These are phyloP conservation scores for Polyploca ridens DNA, from an alignment of 2,888 invertebrate species.

Conservation along the genomic window DNA sequence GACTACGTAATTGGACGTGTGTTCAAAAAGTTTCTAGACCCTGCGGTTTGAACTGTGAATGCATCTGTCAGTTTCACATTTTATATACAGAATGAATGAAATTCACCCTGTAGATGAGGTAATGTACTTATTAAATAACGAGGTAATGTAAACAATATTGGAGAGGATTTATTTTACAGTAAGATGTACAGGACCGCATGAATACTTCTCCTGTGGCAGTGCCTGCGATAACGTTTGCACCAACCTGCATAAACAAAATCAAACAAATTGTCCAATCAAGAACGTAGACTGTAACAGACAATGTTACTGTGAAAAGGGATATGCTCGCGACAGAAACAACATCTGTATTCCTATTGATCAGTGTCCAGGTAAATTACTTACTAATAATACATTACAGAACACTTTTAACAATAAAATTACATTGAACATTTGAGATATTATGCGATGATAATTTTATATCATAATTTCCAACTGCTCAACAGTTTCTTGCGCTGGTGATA, in stretches of 20 bases:
- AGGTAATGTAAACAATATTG: too few relatives aligned
- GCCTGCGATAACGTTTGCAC: slow-evolving; percentile 52
- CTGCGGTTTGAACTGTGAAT: too few relatives aligned
- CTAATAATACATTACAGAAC: too few relatives aligned
- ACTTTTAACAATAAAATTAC: too few relatives aligned
- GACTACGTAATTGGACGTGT: too few relatives aligned
- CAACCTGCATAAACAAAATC: slow-evolving; percentile 35
- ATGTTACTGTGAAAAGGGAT: slow-evolving; percentile 53
- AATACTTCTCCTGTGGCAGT: slow-evolving; percentile 44
- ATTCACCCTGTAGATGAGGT: too few relatives aligned
- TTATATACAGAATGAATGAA: too few relatives aligned
- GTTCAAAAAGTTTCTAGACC: too few relatives aligned
- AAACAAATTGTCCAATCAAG: slow-evolving; percentile 43
- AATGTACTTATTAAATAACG: too few relatives aligned
- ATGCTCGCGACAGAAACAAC: slow-evolving; percentile 43
- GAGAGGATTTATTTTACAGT: neutral
- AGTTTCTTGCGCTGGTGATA: slow-evolving; percentile 21
- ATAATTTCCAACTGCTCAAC: neutral
- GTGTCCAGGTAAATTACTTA: slow-evolving; percentile 31
- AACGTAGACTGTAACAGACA: slow-evolving; percentile 45
- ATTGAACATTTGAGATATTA: too few relatives aligned
- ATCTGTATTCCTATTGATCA: slow-evolving; percentile 44
- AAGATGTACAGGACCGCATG: slow-evolving; percentile 26
- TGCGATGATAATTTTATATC: too few relatives aligned
- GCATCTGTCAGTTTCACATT: too few relatives aligned